phyloP scores from a whole-genome alignment of 2,888 invertebrate species.

The Oconnorella tubifera region DNA sequence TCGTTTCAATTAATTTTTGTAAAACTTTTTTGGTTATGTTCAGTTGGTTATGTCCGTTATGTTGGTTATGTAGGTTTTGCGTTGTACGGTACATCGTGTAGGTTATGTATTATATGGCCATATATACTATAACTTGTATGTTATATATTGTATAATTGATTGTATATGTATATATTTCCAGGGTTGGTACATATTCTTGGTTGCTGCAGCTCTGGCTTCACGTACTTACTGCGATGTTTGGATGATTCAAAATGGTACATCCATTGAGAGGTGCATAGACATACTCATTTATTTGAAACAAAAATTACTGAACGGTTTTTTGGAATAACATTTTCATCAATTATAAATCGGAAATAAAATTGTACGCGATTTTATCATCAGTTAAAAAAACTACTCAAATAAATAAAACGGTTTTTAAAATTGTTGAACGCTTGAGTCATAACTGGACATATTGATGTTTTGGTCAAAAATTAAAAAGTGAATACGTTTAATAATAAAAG shows the following conservation, averaged over 20 bases:
- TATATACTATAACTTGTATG: no score
- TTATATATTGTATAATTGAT: no score
- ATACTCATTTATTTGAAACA: no score
- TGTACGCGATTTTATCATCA: neutral
- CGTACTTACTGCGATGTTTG: constrained; percentile 93
- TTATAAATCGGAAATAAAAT: neutral
- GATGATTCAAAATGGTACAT: constrained; percentile 91
- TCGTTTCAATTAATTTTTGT: neutral
- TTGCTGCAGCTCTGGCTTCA: constrained; percentile 75
- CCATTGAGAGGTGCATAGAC: constrained; percentile 78
- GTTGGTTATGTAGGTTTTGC: neutral
- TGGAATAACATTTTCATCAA: neutral
- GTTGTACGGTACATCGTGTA: no score
- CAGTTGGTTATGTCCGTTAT: neutral
- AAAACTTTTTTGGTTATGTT: neutral
- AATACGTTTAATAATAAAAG: no score
- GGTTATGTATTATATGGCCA: no score
- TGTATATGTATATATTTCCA: constrained; percentile 27
- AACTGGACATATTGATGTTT: no score
- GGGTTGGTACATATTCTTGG: constrained; percentile 53
- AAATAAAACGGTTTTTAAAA: no score
- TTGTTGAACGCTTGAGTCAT: no score
- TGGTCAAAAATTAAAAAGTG: no score
- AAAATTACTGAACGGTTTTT: neutral
- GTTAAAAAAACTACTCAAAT: neutral